Percentiles rank a stretch among this genome's conserved stretches.
These are phyloP conservation scores for Columba janthina DNA, from an alignment of 2,113 vertebrate genomes.

Conservation along the genomic window DNA sequence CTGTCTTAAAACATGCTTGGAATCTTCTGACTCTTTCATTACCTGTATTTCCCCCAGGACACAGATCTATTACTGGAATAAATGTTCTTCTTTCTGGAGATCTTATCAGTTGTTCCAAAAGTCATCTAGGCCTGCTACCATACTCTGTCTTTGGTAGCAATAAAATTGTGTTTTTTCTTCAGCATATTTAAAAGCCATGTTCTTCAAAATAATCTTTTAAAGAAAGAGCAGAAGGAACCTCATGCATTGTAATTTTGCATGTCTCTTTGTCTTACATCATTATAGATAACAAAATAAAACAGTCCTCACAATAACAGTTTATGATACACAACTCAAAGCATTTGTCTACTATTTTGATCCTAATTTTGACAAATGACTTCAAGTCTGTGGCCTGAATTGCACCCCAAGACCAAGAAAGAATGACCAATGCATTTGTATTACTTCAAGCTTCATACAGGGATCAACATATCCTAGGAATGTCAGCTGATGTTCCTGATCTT, in stretches of 20 bases:
- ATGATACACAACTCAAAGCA: neutral
- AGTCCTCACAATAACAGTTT: neutral
- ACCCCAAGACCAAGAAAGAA: neutral
- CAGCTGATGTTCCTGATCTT: neutral
- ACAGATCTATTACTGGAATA: neutral
- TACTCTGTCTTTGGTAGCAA: neutral
- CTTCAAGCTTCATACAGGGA: neutral
- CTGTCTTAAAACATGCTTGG: neutral
- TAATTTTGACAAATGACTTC: neutral
- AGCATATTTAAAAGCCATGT: neutral
- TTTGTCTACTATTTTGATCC: neutral
- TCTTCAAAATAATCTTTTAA: neutral
- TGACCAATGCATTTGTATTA: neutral
- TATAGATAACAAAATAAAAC: neutral
- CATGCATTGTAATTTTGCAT: neutral
- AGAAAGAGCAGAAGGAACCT: neutral
- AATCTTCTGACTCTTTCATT: neutral
- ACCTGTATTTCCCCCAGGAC: neutral
- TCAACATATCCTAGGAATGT: neutral
- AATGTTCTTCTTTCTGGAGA: neutral
- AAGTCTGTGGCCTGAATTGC: neutral
- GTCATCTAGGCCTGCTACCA: neutral
- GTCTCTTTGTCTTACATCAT: neutral
- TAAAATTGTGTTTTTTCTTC: neutral
- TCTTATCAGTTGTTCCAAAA: neutral